Percentiles rank a stretch among this genome's conserved stretches.
These are phyloP conservation scores for Morpho helenor DNA, from an alignment of 2,888 invertebrate genomes.

Conservation along the genomic window DNA sequence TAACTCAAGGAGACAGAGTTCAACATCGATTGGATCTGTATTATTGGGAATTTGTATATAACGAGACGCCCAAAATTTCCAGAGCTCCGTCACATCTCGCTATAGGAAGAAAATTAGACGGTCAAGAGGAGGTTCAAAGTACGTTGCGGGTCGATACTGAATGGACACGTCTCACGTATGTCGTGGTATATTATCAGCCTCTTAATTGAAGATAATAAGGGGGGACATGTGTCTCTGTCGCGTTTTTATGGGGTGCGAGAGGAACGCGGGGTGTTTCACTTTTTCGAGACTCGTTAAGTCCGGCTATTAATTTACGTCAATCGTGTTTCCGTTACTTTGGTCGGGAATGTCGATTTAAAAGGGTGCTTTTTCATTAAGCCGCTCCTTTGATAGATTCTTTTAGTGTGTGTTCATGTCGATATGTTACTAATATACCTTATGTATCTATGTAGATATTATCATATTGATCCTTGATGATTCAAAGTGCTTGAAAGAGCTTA, in stretches of 20 bases:
- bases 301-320: constrained; percentile 59
- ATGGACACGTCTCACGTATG: constrained; percentile 57
- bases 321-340: constrained; percentile 37
- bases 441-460: too few species aligned
- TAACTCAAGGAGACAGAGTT: constrained; percentile 34
- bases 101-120: constrained; percentile 18
- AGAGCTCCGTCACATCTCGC: constrained; percentile 35
- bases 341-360: constrained; percentile 25
- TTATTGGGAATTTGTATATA: constrained; percentile 39
- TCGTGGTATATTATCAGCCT: constrained; percentile 72
- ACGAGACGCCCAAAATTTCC: constrained; percentile 38
- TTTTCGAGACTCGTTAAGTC: constrained; percentile 61
- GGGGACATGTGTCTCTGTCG: constrained; percentile 76
- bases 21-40: constrained; percentile 30
- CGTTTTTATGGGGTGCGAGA: constrained; percentile 72
- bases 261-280: constrained; percentile 47
- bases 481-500: too few species aligned
- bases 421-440: too few species aligned
- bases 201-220: constrained; percentile 79
- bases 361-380: constrained; percentile 18
- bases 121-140: constrained; percentile 3
- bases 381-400: constrained; percentile 4
- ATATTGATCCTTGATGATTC: too few species aligned
- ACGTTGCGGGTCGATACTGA: constrained; percentile 33
- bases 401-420: constrained; percentile 15